Conservation (phyloP, 2,888 invertebrate species). For the Gasteruption jaculator region DNA sequence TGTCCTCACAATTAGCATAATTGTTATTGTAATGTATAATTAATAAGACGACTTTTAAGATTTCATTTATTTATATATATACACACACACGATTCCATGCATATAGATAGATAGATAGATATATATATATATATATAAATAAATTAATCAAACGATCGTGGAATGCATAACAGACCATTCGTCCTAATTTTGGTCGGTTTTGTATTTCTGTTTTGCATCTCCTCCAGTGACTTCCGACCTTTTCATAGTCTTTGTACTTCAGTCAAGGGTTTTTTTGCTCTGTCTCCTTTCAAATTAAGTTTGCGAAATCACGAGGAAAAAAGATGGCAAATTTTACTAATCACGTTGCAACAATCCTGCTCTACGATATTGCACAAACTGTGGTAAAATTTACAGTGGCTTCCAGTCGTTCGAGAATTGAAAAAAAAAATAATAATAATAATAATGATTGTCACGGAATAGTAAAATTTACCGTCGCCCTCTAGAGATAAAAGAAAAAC, state of each 20-base stretch:
- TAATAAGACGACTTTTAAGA: constrained; percentile 17
- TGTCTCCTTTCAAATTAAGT: too few relatives aligned
- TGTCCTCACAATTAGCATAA: constrained; percentile 36
- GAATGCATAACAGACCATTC: constrained; percentile 43
- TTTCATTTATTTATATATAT: constrained; percentile 14
- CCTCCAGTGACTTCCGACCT: constrained; percentile 46
- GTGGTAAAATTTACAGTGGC: too few relatives aligned
- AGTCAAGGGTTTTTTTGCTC: constrained; percentile 15
- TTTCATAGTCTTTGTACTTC: constrained; percentile 17
- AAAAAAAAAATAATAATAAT: too few relatives aligned
- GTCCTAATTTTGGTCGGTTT: constrained; percentile 36
- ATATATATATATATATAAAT: constrained; percentile 23
- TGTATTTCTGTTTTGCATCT: constrained; percentile 45
- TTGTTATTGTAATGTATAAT: constrained; percentile 24
- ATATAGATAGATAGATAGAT: not conserved
- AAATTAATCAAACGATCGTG: constrained; percentile 37
- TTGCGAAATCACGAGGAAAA: too few relatives aligned
- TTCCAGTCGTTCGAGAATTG: too few relatives aligned
- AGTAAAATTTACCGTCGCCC: too few relatives aligned
- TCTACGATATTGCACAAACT: too few relatives aligned
- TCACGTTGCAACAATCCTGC: too few relatives aligned
- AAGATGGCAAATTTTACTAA: too few relatives aligned
- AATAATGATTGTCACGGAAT: too few relatives aligned
- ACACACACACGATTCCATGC: too few relatives aligned
- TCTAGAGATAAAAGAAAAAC: too few relatives aligned